Conservation (phyloP, 2,888 invertebrate species). For the Cosmia trapezina region DNA sequence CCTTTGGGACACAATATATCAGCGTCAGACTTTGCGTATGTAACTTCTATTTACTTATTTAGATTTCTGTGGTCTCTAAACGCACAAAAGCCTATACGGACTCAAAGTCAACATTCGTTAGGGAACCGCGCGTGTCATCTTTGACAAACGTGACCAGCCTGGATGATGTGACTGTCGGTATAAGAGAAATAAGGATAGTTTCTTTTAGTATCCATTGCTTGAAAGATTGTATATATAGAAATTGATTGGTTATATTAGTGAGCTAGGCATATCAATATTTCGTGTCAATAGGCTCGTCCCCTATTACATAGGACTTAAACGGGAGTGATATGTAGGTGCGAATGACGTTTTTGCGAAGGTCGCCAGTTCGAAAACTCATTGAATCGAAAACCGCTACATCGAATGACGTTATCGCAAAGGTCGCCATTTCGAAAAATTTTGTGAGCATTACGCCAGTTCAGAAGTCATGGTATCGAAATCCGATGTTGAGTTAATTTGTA, state of each 20-base stretch:
- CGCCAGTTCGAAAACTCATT: no score
- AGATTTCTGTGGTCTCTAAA: slow-evolving; percentile 48
- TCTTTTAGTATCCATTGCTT: slow-evolving; percentile 28
- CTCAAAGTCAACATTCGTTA: slow-evolving; percentile 86
- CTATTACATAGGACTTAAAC: neutral
- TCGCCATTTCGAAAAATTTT: no score
- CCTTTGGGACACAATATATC: slow-evolving; percentile 2
- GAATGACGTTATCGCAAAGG: no score
- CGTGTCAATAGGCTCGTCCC: neutral
- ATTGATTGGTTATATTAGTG: slow-evolving; percentile 2
- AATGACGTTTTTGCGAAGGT: no score
- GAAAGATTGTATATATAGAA: neutral
- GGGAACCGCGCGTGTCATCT: slow-evolving; percentile 80
- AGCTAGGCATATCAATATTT: neutral
- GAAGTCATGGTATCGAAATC: no score
- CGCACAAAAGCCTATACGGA: slow-evolving; percentile 64
- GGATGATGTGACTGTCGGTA: slow-evolving; percentile 57
- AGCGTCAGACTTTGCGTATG: slow-evolving; percentile 1
- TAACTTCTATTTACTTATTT: slow-evolving; percentile 47
- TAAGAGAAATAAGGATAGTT: slow-evolving; percentile 44
- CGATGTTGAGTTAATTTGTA: no score
- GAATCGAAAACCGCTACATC: no score
- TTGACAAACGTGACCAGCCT: slow-evolving; percentile 83
- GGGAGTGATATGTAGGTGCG: neutral
- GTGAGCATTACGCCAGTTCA: no score